A percentile compares a stretch with the other conserved stretches of the same genome.
These are phyloP conservation scores for Oscheius sp. DNA, from an alignment of 2,888 invertebrate genomes.

Conservation along the genomic window DNA sequence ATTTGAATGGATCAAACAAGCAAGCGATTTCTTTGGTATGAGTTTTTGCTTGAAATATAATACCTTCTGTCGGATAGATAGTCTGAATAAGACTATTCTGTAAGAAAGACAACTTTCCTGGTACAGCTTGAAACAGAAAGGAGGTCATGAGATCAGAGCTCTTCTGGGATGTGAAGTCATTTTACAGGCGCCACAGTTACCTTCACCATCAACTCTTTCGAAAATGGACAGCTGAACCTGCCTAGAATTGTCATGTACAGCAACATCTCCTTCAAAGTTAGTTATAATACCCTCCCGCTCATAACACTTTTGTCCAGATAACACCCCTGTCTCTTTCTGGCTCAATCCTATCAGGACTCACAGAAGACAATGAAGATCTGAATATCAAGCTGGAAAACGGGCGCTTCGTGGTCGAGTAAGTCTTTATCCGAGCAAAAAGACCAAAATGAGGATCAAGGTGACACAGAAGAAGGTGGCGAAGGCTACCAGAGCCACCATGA, in stretches of 20 bases:
- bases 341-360: constrained; percentile 6
- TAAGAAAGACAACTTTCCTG: no score
- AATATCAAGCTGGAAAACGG: constrained; percentile 41
- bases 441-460: constrained; percentile 62
- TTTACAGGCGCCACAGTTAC: constrained; percentile 13
- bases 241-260: constrained; percentile 23
- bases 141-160: constrained; percentile 7
- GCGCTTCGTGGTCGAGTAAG: constrained; percentile 48
- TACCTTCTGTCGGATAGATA: no score
- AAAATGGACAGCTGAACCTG: constrained; percentile 7
- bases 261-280: constrained; percentile 26
- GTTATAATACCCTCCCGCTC: background rate
- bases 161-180: background rate
- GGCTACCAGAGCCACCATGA: constrained; percentile 64
- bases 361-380: constrained; percentile 21
- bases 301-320: constrained; percentile 12
- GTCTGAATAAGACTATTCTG: no score
- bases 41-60: no score
- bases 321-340: constrained; percentile 20
- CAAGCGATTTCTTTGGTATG: no score
- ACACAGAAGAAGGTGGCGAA: constrained; percentile 67
- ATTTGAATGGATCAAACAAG: no score
- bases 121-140: background rate
- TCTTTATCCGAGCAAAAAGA: constrained; percentile 59
- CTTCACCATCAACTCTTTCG: constrained; percentile 3